phyloP scores from a whole-genome alignment of 2,888 invertebrate genomes.

The Tanytarsus gracilentus region DNA sequence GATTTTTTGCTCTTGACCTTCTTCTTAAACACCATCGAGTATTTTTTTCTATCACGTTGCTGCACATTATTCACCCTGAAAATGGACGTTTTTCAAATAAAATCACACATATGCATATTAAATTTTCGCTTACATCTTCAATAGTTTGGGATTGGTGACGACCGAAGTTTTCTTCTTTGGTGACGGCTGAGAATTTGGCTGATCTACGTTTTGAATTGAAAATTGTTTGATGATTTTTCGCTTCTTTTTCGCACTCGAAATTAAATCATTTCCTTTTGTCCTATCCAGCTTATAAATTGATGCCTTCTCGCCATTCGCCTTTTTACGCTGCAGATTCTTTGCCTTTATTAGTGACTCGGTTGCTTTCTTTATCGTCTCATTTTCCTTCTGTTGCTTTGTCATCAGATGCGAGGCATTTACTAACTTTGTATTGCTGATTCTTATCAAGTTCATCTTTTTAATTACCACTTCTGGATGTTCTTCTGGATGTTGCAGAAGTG shows the following conservation, averaged over 20 bases:
- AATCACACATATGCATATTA: too few species aligned
- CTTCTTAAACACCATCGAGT: too few species aligned
- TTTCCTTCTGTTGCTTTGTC: constrained; percentile 19
- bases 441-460: constrained; percentile 31
- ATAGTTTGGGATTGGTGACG: neutral
- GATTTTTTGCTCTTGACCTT: neutral
- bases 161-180: neutral
- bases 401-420: constrained; percentile 33
- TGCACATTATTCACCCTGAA: too few species aligned
- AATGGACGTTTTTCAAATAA: too few species aligned
- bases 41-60: too few species aligned
- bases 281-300: constrained; percentile 37
- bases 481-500: neutral
- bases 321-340: constrained; percentile 28
- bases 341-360: constrained; percentile 18
- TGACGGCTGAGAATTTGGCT: too few species aligned
- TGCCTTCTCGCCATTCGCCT: constrained; percentile 18
- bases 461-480: neutral
- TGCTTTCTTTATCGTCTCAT: constrained; percentile 24
- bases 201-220: constrained; percentile 35
- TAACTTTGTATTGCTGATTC: constrained; percentile 38
- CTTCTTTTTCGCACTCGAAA: constrained; percentile 29
- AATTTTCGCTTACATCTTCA: too few species aligned
- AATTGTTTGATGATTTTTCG: constrained; percentile 37
- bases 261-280: constrained; percentile 25